Base-by-base conservation (phyloP, 2,113 vertebrate genomes). In the Anseranas semipalmata region DNA sequence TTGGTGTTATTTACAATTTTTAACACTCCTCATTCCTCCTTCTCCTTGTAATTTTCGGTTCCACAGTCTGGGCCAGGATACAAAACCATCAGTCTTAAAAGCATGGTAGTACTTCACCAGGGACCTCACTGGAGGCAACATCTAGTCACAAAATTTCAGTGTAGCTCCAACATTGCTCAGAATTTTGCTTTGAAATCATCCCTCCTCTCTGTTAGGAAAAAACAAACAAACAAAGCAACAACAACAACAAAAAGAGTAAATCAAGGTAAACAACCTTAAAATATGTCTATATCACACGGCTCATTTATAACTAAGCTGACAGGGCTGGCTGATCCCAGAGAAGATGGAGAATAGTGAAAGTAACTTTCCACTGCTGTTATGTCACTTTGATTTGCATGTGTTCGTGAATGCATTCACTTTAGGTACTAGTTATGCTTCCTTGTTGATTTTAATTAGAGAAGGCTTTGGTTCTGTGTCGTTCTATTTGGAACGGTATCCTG, bases 321-420 rank as follows among this genome's bases (percentile, higher is more conserved):
- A 85, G 58, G 45, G 73, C 58, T 85, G 86, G 48, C 37, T 92
- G 74, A 89, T 93, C 22, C 35, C 50, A 76, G 32, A 58, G 65
- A 75, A 77, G 68, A 84, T 1, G 15, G 59, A 78, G 39, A 72
- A 77, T 5, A 32, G 90, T 85, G 70, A 73, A 89, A 97, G 33
- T 75, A 85, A 65, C 66, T 46, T 94, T 65, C 70, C 90, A 15
- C 53, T 87, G 71, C 58, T 89, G 76, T 90, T 89, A 32, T 22
- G n/a, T 85, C 84, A 83, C 58, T 91, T 95, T 55, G 77, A 89
- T 91, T 95, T 95, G 53, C 84, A 30, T 35, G 25, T 78, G 60
- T 62, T 89, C 1, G 0, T 66, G 66, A 91, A 82, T 0, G 7
- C 56, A 22, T 62, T 88, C 56, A 33, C 73, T 85, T 88, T 28